Conservation (phyloP, 2,888 invertebrate genomes). For the Phyllotreta cruciferae region DNA sequence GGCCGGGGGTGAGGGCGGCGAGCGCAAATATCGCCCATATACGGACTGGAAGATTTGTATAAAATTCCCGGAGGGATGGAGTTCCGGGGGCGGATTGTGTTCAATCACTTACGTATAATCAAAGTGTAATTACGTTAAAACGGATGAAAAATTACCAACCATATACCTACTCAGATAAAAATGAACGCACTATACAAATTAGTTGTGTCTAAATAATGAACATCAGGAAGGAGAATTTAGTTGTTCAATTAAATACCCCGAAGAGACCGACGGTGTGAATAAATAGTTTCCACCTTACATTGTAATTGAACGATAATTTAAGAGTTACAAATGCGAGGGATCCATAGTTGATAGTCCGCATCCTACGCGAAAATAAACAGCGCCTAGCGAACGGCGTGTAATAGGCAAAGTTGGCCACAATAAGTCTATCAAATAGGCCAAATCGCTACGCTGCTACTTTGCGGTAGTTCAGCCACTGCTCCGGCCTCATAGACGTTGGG, state of each 20-base stretch:
- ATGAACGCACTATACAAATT: too few species aligned
- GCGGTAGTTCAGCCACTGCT: slow-evolving; percentile 11
- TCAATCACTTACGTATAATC: too few species aligned
- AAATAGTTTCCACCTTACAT: slow-evolving; percentile 20
- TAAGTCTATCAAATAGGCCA: slow-evolving; percentile 58
- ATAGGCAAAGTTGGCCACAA: slow-evolving; percentile 60
- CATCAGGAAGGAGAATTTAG: slow-evolving; percentile 1
- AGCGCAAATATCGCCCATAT: too few species aligned
- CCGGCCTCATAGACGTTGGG: slow-evolving; percentile 4
- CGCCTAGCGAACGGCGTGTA: slow-evolving; percentile 54
- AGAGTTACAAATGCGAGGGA: slow-evolving; percentile 37
- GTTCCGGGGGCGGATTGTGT: too few species aligned
- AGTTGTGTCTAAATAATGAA: too few species aligned
- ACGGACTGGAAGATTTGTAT: too few species aligned
- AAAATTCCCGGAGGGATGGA: too few species aligned
- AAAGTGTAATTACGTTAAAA: too few species aligned
- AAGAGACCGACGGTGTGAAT: slow-evolving; percentile 12
- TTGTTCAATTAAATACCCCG: slow-evolving; percentile 10
- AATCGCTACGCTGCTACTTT: slow-evolving; percentile 15
- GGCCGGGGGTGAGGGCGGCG: neutral
- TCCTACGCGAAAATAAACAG: slow-evolving; percentile 53
- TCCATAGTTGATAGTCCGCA: slow-evolving; percentile 36
- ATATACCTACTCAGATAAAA: too few species aligned
- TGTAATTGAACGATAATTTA: slow-evolving; percentile 45
- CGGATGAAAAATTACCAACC: too few species aligned